Conservation (phyloP, 2,888 invertebrate genomes). For the Luperina nickerlii region DNA sequence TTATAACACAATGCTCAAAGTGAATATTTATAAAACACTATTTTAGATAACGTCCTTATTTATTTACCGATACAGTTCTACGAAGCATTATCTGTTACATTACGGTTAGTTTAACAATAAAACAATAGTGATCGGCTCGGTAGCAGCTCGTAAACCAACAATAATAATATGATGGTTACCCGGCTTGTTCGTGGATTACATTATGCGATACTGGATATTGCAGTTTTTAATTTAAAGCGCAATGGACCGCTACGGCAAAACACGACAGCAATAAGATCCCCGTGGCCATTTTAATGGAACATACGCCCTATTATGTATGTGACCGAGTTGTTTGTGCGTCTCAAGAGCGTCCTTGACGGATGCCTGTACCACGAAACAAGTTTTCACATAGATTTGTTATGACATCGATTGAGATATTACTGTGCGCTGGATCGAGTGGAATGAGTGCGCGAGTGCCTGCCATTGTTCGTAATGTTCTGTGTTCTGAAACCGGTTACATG, state of each 20-base stretch:
- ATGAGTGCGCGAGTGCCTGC: slow-evolving; percentile 38
- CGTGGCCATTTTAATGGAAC: slow-evolving; percentile 45
- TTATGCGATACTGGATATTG: slow-evolving; percentile 34
- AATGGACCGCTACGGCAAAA: slow-evolving; percentile 40
- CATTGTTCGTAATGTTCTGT: slow-evolving; percentile 54
- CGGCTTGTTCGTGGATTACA: slow-evolving; percentile 14
- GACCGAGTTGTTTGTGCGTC: slow-evolving; percentile 56
- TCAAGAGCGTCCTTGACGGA: slow-evolving; percentile 61
- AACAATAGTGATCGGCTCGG: slow-evolving; percentile 61
- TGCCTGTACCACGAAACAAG: slow-evolving; percentile 66
- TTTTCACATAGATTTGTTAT: slow-evolving; percentile 76
- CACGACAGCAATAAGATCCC: slow-evolving; percentile 41
- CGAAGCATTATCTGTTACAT: slow-evolving; percentile 63
- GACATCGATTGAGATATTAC: slow-evolving; percentile 65
- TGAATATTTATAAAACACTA: slow-evolving; percentile 58
- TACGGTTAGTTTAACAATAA: slow-evolving; percentile 65
- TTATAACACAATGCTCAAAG: slow-evolving; percentile 44
- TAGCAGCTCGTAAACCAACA: slow-evolving; percentile 44
- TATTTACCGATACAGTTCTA: slow-evolving; percentile 49
- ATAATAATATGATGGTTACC: slow-evolving; percentile 41
- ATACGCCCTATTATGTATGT: slow-evolving; percentile 45
- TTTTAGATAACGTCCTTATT: slow-evolving; percentile 44
- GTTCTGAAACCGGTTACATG: slow-evolving; percentile 53
- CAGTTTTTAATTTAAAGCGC: slow-evolving; percentile 47
- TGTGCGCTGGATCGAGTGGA: slow-evolving; percentile 41